Evolutionary conservation across 2,113 vertebrate species (phyloP), one percentile per base, ranked within the genome.

Genomic region (Dissostichus mawsoni): DNA sequence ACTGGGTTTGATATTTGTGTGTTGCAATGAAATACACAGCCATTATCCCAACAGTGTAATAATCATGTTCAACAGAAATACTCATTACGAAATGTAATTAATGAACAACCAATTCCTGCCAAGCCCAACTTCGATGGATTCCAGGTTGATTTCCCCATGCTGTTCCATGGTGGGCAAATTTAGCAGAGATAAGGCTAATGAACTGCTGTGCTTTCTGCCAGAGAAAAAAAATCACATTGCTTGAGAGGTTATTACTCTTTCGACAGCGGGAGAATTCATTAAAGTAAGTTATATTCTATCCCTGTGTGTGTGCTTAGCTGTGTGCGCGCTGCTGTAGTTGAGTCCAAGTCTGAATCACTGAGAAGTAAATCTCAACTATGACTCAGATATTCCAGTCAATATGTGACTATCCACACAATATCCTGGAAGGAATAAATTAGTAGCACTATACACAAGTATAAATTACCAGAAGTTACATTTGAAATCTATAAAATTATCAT

Each of bases 1-100:
- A 47, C 56, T 20, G 23, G 33, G 76, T 55, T 77, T 61, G 72
- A 70, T 85, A 74, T 87, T 85, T 87, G 80, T 78, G 41, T 73
- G 62, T 83, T 87, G 83, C 78, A 78, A 85, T 87, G 69, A 89
- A 92, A 92, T 89, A 89, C 91, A 90, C 84, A 91, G 73, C 69
- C 82, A 84, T 91, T 89, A 90, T 84, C 77, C 83, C 81, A 89
- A 79, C 89, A 87, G 85, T 90, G 84, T 89, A 89, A 85, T 93
- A 87, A 94, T 91, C 86, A 86, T 87, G 92, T 91, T 88, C 76
- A 88, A 92, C 80, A 89, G 85, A 81, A 81, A 92, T 80, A 87
- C 87, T 93, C 83, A 88, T 92, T 92, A 92, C 89, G 86, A 93
- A 89, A 90, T 72, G 64, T 92, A 90, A 92, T 94, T 93, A 94